Conservation (phyloP, 2,888 invertebrate species). For the Dichetophora obliterata region DNA sequence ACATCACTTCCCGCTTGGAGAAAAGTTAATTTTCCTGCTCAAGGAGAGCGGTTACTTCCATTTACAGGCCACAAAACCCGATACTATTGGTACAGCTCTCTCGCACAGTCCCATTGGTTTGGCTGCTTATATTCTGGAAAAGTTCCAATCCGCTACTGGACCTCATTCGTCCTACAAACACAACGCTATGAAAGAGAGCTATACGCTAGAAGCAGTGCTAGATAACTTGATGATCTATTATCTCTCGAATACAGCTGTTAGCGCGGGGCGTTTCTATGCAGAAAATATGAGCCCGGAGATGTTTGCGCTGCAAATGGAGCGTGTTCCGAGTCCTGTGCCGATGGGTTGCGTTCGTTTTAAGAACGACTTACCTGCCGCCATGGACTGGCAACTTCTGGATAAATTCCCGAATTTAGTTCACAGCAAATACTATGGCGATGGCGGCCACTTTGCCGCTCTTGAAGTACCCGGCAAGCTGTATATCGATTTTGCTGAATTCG, state of each 20-base stretch:
- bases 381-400: conserved; percentile 73
- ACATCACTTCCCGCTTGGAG: conserved; percentile 71
- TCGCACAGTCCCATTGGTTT: conserved; percentile 78
- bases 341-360: conserved; percentile 81
- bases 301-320: conserved; percentile 54
- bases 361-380: conserved; percentile 75
- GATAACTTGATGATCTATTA: conserved; percentile 88
- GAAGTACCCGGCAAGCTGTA: conserved; percentile 82
- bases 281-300: conserved; percentile 70
- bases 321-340: conserved; percentile 78
- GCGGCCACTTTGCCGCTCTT: conserved; percentile 89
- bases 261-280: conserved; percentile 79
- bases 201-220: conserved; percentile 71
- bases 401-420: conserved; percentile 79
- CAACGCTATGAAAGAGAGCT: conserved; percentile 68
- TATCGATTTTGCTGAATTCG: conserved; percentile 77
- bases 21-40: conserved; percentile 56
- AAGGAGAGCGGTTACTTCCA: conserved; percentile 77
- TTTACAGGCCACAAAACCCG: conserved; percentile 89
- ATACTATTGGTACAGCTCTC: conserved; percentile 78
- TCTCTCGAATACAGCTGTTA: conserved; percentile 78
- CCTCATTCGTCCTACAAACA: conserved; percentile 72
- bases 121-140: conserved; percentile 91
- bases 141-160: conserved; percentile 82
- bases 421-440: conserved; percentile 76